phyloP scores from a whole-genome alignment of 2,888 invertebrate genomes.

The Hydroisotoma schaefferi region DNA sequence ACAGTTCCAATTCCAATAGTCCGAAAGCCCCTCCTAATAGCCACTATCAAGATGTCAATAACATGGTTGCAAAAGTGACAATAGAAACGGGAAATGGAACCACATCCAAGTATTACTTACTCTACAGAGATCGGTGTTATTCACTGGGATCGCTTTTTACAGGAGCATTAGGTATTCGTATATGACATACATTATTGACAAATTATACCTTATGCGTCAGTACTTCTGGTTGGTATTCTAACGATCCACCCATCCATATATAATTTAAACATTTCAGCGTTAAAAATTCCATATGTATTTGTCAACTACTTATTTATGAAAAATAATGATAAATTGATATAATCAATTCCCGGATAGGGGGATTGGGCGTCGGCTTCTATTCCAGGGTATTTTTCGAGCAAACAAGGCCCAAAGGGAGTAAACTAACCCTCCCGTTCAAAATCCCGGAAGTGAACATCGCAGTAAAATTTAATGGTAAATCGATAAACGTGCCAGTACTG shows the following conservation, averaged over 20 bases:
- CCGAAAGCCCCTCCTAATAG: not conserved
- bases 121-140: constrained; percentile 2
- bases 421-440: not conserved
- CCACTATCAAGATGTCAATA: not conserved
- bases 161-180: not conserved
- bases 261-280: too few relatives aligned
- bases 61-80: constrained; percentile 7
- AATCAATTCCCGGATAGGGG: not conserved
- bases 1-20: too few relatives aligned
- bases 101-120: not conserved
- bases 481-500: not conserved
- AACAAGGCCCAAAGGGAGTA: not conserved
- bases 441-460: not conserved
- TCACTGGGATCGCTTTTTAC: not conserved
- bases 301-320: too few relatives aligned
- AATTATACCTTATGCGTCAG: too few relatives aligned
- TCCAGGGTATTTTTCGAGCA: constrained; percentile 4
- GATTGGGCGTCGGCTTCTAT: constrained; percentile 1
- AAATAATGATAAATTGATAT: not conserved
- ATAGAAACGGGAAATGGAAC: not conserved
- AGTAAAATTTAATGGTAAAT: not conserved
- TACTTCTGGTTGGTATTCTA: too few relatives aligned
- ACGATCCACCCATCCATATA: too few relatives aligned
- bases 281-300: too few relatives aligned
- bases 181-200: not conserved